Base-by-base conservation (phyloP, 2,888 invertebrate species). In the Eucriotettix oculatus region DNA sequence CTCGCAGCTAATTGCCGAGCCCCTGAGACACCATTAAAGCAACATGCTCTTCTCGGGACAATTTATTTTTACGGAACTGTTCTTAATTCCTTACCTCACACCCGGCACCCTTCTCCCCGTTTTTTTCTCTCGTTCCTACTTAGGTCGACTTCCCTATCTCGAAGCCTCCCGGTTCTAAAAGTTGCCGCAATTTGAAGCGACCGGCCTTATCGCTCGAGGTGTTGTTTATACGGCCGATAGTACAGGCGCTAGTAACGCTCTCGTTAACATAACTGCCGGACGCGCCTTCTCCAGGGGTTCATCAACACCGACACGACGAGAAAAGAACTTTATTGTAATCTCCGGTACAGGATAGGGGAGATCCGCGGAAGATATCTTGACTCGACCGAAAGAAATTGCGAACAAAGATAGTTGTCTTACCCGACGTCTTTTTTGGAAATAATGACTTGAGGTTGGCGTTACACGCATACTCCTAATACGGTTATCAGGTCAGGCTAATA, bases 1-100 rank as follows among this genome's bases (percentile, higher is more conserved):
- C 70, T 72, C 68, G 64, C 66, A 66, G 68, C 70, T 71, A 71
- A 71, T 71, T 71, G 71, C 67, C 65, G 67, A 67, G 67, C 70
- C 70, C 69, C 67, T 65, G 71, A 70, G 71, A 71, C 71, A 69
- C 61, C 62, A 64, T 64, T 64, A 64, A 63, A 60, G 62, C 64
- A 62, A 64, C 62, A 64, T 63, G 64, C 61, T 62, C 62, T 63
- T 60, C 60, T 43, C 54, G 60, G 60, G 61, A 64, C 64, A 63
- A 61, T 71, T 71, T 70, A 69, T 69, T 70, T 70, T 70, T 70
- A 68, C 59, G 57, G 60, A 62, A 62, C 62, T 62, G 58, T 60
- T 62, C 64, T 62, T 64, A 64, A 64, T 64, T 63, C 61, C 60
- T 64, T 64, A 57, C 59, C 54, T 59, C 57, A 53, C 40, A 29